Percentiles rank a stretch among this genome's conserved stretches.
Conservation (phyloP, 2,113 vertebrate species). For the Balaeniceps rex region DNA sequence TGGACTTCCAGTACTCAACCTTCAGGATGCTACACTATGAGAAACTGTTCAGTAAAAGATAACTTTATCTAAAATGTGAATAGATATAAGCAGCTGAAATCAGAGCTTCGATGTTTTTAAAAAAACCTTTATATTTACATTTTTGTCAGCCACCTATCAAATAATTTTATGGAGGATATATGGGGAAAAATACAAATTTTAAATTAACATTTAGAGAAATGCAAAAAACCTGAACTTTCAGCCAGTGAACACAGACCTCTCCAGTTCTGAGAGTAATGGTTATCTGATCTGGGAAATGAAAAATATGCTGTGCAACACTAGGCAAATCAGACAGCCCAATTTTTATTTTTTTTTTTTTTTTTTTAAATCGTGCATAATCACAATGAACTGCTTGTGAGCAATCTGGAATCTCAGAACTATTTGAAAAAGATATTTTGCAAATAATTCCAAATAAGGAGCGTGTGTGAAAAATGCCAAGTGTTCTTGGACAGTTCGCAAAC, state of each 20-base stretch:
- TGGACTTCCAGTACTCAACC: neutral
- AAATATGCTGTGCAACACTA: neutral
- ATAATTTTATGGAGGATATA: neutral
- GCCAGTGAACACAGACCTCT: neutral
- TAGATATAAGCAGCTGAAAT: neutral
- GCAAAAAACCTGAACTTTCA: neutral
- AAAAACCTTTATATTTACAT: rapidly evolving
- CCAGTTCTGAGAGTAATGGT: neutral
- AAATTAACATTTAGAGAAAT: neutral
- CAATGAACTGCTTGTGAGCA: neutral
- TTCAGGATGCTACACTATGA: neutral
- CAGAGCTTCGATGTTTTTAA: neutral
- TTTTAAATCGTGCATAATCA: neutral
- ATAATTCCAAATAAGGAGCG: neutral
- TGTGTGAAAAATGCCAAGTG: neutral
- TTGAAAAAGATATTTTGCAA: slow-evolving; percentile 7
- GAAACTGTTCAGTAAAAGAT: neutral
- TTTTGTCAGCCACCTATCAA: neutral
- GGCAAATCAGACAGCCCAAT: neutral
- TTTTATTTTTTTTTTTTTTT: neutral
- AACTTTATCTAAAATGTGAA: neutral
- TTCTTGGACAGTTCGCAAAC: neutral
- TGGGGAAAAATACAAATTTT: neutral
- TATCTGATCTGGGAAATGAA: neutral
- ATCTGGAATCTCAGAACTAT: neutral